A percentile compares a stretch with the other conserved stretches of the same genome.
phyloP scores from a whole-genome alignment of 2,113 vertebrate species.

The Stegostoma tigrinum region DNA sequence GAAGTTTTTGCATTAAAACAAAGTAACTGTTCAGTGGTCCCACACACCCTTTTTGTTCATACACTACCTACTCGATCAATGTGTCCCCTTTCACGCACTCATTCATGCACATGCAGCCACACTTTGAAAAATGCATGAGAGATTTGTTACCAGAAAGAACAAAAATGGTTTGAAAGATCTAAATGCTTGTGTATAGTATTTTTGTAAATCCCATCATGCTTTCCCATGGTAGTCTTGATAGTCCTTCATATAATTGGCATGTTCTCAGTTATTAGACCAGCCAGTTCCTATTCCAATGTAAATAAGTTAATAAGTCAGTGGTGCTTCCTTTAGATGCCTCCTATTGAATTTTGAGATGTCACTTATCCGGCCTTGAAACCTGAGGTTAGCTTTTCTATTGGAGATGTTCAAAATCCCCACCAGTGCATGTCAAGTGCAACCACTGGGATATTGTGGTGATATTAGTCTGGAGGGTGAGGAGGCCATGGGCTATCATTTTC shows the following conservation, averaged over 20 bases:
- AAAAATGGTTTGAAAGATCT: not conserved
- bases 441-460: too few species aligned
- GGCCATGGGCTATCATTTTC: too few species aligned
- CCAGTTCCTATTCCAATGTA: not conserved
- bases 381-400: too few species aligned
- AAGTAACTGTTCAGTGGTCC: not conserved
- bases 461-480: too few species aligned
- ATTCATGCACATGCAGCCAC: not conserved
- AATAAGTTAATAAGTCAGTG: not conserved
- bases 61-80: too few species aligned
- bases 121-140: too few species aligned
- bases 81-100: not conserved
- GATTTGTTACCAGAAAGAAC: too few species aligned
- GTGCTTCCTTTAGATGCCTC: not conserved
- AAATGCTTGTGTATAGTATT: not conserved
- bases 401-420: too few species aligned
- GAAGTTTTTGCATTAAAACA: not conserved
- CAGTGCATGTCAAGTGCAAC: too few species aligned
- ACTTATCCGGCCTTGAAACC: not conserved
- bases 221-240: not conserved
- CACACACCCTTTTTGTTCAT: not conserved
- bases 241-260: not conserved
- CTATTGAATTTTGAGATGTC: not conserved
- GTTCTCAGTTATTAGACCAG: not conserved
- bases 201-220: too few species aligned